Evolutionary conservation across 2,797 vertebrate genomes (phyloP).

Genomic region (Tenualosa ilisha): DNA sequence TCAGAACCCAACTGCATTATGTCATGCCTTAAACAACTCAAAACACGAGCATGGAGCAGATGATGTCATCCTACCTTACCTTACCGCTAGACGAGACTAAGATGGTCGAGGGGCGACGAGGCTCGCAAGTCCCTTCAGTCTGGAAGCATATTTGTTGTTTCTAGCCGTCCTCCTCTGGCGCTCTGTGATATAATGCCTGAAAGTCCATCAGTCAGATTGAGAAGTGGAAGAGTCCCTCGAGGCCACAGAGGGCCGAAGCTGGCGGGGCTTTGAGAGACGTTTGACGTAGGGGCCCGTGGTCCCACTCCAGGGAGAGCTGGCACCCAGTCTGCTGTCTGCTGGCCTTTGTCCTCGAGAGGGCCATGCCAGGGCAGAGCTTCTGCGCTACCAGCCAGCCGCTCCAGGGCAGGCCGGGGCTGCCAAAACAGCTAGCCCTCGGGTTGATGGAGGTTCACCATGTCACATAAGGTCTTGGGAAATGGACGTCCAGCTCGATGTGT

Average conservation of each 20-base stretch:
- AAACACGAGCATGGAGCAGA: not conserved
- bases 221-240: not conserved
- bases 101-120: not conserved
- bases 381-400: not conserved
- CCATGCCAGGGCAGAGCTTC: slow-evolving; percentile 26
- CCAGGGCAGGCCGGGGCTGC: not conserved
- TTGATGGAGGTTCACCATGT: slow-evolving; percentile 16
- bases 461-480: slow-evolving; percentile 17
- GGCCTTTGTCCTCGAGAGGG: not conserved
- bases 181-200: not conserved
- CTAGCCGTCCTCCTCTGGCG: not conserved
- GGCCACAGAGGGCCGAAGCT: not conserved
- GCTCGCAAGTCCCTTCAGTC: not conserved
- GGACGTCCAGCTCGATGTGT: not conserved
- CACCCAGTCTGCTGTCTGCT: slow-evolving; percentile 10
- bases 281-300: not conserved
- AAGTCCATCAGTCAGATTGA: slow-evolving; percentile 8
- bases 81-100: not conserved
- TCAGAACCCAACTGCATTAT: not conserved
- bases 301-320: not conserved
- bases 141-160: slow-evolving; percentile 10
- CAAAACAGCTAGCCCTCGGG: slow-evolving; percentile 12
- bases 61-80: not conserved
- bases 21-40: not conserved
- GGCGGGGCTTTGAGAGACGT: not conserved